Conservation (phyloP, 2,797 vertebrate genomes). For the Lateolabrax maculatus region DNA sequence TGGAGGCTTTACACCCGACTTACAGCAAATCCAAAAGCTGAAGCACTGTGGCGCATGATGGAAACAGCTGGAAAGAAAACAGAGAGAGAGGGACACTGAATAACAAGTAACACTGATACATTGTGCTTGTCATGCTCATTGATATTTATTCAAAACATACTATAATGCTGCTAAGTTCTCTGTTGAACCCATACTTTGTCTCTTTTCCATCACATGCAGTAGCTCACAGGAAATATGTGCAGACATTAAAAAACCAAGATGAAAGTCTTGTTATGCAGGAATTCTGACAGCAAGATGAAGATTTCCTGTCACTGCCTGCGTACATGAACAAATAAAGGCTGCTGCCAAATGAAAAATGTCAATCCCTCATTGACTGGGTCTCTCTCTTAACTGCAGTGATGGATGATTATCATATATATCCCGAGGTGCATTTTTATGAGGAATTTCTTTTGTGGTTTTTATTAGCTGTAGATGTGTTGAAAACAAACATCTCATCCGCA, state of each 20-base stretch:
- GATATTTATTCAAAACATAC: no score
- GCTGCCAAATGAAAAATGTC: not conserved
- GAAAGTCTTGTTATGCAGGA: not conserved
- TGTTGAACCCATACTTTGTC: no score
- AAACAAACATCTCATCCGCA: conserved; percentile 12
- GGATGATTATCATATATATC: not conserved
- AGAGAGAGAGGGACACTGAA: conserved; percentile 17
- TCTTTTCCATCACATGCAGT: not conserved
- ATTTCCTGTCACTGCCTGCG: not conserved
- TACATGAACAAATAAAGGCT: conserved; percentile 1
- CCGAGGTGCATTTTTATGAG: not conserved
- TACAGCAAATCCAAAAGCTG: conserved; percentile 98
- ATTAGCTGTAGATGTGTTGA: conserved; percentile 6
- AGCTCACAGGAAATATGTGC: not conserved
- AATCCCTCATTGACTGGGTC: not conserved
- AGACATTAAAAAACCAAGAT: not conserved
- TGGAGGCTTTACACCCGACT: conserved; percentile 78
- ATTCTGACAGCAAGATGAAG: not conserved
- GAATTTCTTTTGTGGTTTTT: not conserved
- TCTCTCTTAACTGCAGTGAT: conserved; percentile 6
- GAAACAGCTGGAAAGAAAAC: conserved; percentile 90
- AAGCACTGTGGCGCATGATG: conserved; percentile 97
- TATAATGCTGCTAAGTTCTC: no score
- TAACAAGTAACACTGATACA: not conserved
- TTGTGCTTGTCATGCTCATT: not conserved